Evolutionary conservation across 2,888 invertebrate species (phyloP), one percentile per base, ranked within the genome.

Genomic region (Hydrotaea diabolus): DNA sequence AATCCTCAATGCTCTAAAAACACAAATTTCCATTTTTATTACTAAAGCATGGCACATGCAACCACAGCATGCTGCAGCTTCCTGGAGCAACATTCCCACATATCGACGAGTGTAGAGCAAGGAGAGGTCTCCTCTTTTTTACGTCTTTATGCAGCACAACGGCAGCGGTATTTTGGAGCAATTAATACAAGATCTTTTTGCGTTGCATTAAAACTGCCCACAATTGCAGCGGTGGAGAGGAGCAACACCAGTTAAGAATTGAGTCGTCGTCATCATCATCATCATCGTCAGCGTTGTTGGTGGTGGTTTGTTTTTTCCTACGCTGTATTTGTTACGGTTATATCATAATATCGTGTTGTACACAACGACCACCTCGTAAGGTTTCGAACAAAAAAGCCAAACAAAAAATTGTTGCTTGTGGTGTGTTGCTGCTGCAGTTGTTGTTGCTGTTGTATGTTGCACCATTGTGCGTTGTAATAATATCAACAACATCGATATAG

Each of bases 331-430:
- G 43, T 77, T 78, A 17, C 46, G 21, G 13, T 74, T 74, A 73
- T 73, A 73, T 73, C 62, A 75, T 76, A 69, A 69, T 46, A 82
- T 80, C 80, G 75, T 75, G 80, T 79, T 80, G n/a, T 66, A 59
- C 72, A 26, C 15, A 86, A 87, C 87, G 89, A 88, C 89, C 90
- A 90, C 89, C 91, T 88, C 89, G 88, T 90, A 89, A 86, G 84
- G 53, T 89, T 88, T 90, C 11, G n/a, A n/a, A n/a, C 3, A 15
- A 43, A 43, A 15, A 15, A 3, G 11, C 43, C 3, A 43, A 43
- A 43, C 3, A 31, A 31, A 31, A 31, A 31, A 89, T 88, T 89
- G 88, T 4, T 31, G 7, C 7, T 4, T 31, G 7, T 31, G n/a
- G 7, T 31, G 86, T 59, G 19, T 64, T 71, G 55, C 11, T 3